These are phyloP conservation scores for Uropsilus gracilis DNA, from an alignment of 2,113 vertebrate genomes.

Conservation along the genomic window DNA sequence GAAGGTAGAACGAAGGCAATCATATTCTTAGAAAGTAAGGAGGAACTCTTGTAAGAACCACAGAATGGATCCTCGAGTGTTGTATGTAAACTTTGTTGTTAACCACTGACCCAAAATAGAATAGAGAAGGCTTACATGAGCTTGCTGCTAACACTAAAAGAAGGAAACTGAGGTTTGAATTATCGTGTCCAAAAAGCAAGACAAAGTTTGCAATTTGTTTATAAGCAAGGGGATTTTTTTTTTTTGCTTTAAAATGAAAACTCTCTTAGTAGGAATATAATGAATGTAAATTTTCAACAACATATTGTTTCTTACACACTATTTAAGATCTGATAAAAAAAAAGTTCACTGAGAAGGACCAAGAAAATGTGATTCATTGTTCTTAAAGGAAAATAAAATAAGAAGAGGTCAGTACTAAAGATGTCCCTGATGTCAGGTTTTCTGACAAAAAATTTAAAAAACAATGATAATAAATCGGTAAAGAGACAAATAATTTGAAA, in stretches of 20 bases:
- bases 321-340: neutral
- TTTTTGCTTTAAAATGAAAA: neutral
- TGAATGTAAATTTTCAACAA: neutral
- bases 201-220: neutral
- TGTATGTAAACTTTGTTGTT: neutral
- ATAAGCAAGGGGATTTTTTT: neutral
- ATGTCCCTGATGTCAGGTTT: neutral
- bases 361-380: neutral
- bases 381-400: slow-evolving; percentile 7
- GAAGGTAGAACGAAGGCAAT: neutral
- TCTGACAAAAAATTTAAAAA: neutral
- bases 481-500: neutral
- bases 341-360: neutral
- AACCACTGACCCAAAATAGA: neutral
- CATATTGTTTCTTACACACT: neutral
- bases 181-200: neutral
- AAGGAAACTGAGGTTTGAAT: neutral
- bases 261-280: neutral
- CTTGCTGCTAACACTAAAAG: neutral
- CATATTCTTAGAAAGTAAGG: neutral
- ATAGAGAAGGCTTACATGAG: neutral
- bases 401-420: neutral
- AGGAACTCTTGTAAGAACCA: neutral
- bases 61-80: neutral
- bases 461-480: neutral